phyloP scores from a whole-genome alignment of 2,888 invertebrate genomes.

The Salpingus planirostris region DNA sequence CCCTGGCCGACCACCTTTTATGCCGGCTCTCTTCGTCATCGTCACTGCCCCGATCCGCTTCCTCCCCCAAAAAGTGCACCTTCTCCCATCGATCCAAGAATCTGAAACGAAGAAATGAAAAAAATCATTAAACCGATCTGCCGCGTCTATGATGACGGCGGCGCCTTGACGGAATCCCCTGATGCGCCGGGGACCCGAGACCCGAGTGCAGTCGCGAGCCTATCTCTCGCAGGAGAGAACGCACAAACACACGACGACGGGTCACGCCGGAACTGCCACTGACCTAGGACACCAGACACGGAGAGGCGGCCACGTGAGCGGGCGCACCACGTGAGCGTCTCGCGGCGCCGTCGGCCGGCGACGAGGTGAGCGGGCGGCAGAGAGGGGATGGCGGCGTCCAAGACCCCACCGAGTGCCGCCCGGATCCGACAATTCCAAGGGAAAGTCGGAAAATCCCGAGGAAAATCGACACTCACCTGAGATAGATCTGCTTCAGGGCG shows the following conservation, averaged over 20 bases:
- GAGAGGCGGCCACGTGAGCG: no score
- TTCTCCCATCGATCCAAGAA: slow-evolving; percentile 83
- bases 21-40: slow-evolving; percentile 70
- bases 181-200: no score
- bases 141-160: no score
- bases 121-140: background rate
- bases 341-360: slow-evolving; percentile 23
- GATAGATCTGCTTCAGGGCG: slow-evolving; percentile 75
- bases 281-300: slow-evolving; percentile 16
- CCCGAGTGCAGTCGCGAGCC: no score
- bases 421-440: slow-evolving; percentile 15
- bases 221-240: no score
- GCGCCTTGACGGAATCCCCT: no score
- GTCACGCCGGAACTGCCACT: slow-evolving; percentile 19
- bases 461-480: slow-evolving; percentile 50
- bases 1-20: slow-evolving; percentile 55
- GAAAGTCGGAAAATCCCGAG: slow-evolving; percentile 5
- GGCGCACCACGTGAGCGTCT: slow-evolving; percentile 31
- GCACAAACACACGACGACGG: no score
- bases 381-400: slow-evolving; percentile 16
- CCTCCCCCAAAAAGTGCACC: slow-evolving; percentile 81
- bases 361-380: slow-evolving; percentile 18
- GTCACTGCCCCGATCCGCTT: slow-evolving; percentile 69
- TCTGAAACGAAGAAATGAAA: slow-evolving; percentile 32
- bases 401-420: slow-evolving; percentile 1